Percentiles rank a stretch among this genome's conserved stretches.
phyloP scores from a whole-genome alignment of 2,888 invertebrate genomes.

The Drosophila pseudotakahashii region DNA sequence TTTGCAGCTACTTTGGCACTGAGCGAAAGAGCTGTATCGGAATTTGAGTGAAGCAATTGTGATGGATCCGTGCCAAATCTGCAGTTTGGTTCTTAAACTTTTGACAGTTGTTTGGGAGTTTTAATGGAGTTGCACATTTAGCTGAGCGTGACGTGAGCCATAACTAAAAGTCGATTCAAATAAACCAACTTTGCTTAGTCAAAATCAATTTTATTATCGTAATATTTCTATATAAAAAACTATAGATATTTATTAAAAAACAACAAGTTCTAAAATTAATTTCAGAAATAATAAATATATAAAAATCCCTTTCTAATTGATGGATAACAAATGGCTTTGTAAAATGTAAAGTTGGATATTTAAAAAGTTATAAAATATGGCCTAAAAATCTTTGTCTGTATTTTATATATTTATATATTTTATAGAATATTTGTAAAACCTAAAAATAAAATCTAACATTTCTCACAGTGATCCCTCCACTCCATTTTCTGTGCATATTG shows the following conservation, averaged over 20 bases:
- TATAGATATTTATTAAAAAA: no score
- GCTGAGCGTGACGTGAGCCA: neutral
- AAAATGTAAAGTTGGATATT: no score
- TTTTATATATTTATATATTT: no score
- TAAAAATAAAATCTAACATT: neutral
- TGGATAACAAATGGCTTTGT: no score
- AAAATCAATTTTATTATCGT: neutral
- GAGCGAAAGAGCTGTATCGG: slow-evolving; percentile 28
- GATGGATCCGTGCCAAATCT: slow-evolving; percentile 19
- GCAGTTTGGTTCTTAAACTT: neutral
- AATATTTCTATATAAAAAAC: no score
- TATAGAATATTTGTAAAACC: no score
- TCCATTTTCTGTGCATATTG: slow-evolving; percentile 19
- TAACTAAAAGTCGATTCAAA: neutral
- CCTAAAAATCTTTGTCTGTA: no score
- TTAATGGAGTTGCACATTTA: neutral
- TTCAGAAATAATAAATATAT: no score
- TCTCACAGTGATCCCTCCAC: slow-evolving; percentile 11
- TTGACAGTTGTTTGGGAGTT: slow-evolving; percentile 2
- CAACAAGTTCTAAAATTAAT: no score
- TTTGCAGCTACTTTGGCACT: slow-evolving; percentile 47
- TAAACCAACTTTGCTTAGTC: neutral
- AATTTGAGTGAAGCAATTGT: neutral
- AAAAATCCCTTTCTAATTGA: no score
- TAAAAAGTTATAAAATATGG: no score